Evolutionary conservation across 2,888 invertebrate genomes (phyloP), one percentile per base, ranked within the genome.

Genomic region (Spodoptera picta): DNA sequence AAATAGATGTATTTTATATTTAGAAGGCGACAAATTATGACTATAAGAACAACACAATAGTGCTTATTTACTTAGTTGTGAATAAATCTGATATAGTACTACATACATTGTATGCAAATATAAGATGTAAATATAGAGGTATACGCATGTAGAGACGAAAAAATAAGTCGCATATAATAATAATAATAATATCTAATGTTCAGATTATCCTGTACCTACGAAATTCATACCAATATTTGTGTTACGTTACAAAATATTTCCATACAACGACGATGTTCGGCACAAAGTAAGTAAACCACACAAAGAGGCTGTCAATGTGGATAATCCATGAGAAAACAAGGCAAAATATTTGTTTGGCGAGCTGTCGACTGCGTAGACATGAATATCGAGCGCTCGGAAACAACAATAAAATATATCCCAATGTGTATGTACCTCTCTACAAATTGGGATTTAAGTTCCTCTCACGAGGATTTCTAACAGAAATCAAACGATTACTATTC

Each of bases 241-340:
- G 36, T 49, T 43, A 59, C 46, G 53, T 62, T 59, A 65, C 58
- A 70, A 70, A 76, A 79, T 70, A 69, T 77, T 68, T 55, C 53
- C 53, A 65, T 65, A 60, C 58, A 65, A 59, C 27, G 49, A 51
- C 47, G 43, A 57, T 48, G 59, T 73, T 70, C 58, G 49, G 54
- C 56, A 60, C 68, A 73, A 73, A 79, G 68, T 70, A 77, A 76
- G 78, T 77, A 77, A 81, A 81, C 75, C 66, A 70, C 67, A 80
- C 80, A 82, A 83, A 83, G 79, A 79, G 78, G 65, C 77, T 80
- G 84, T 80, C 83, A 82, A 81, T 79, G 73, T 75, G 45, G 75
- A 73, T 84, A 84, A 83, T 83, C 80, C 85, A 66, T 67, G 68
- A 69, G 75, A 78, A 81, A 80, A 83, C 79, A 83, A 75, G 71